These are phyloP conservation scores for Seriola dumerili DNA, from an alignment of 2,113 vertebrate species.

Conservation along the genomic window DNA sequence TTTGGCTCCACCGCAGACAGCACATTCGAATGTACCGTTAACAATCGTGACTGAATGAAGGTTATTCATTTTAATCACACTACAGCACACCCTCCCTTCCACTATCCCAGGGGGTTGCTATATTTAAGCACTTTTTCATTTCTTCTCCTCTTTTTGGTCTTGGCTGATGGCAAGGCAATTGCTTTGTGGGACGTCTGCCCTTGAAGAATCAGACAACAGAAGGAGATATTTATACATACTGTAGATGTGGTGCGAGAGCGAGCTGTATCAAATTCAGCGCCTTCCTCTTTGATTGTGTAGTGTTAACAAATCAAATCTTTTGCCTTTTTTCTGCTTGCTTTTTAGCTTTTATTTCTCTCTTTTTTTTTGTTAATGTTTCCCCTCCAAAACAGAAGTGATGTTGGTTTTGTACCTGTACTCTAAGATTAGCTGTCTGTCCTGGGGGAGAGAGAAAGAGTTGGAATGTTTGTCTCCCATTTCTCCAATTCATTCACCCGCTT, in stretches of 20 bases:
- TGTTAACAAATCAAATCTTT: slow-evolving; percentile 55
- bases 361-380: slow-evolving; percentile 22
- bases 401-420: slow-evolving; percentile 57
- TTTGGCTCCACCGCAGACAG: slow-evolving; percentile 37
- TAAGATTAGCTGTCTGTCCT: slow-evolving; percentile 57
- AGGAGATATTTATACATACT: slow-evolving; percentile 77
- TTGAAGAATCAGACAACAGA: slow-evolving; percentile 80
- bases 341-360: slow-evolving; percentile 14
- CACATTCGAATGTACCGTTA: slow-evolving; percentile 56
- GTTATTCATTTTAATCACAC: slow-evolving; percentile 83
- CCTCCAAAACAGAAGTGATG: slow-evolving; percentile 31
- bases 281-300: slow-evolving; percentile 44
- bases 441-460: slow-evolving; percentile 56
- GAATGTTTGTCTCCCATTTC: slow-evolving; percentile 59
- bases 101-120: slow-evolving; percentile 77
- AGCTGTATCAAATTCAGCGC: slow-evolving; percentile 52
- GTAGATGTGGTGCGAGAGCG: slow-evolving; percentile 56
- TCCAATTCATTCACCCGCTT: slow-evolving; percentile 61
- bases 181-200: slow-evolving; percentile 79
- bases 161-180: slow-evolving; percentile 76
- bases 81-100: slow-evolving; percentile 68
- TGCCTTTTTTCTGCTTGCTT: background rate
- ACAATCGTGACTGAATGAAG: slow-evolving; percentile 77
- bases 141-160: slow-evolving; percentile 68
- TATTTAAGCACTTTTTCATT: slow-evolving; percentile 83